Conservation (phyloP, 1,140 invertebrate genomes). For the Artemia franciscana region DNA sequence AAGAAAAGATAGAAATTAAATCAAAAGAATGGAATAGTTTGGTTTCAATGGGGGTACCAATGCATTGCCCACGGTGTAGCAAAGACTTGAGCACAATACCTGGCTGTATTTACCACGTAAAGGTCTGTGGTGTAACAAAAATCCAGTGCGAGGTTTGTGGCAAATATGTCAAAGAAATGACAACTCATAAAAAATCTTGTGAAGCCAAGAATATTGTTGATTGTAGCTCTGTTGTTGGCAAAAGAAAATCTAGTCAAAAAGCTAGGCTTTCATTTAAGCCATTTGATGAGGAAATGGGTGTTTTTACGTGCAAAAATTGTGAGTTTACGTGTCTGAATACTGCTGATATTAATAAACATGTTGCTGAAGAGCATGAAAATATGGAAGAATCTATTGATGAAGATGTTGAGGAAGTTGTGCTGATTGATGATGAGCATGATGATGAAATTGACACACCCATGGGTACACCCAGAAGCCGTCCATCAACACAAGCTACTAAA, state of each 20-base stretch:
- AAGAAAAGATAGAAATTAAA: not conserved
- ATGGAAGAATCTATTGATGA: too few relatives aligned
- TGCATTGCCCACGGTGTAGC: not conserved
- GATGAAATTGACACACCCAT: too few relatives aligned
- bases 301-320: not conserved
- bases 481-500: too few relatives aligned
- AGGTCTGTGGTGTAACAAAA: not conserved
- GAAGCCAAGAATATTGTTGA: too few relatives aligned
- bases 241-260: not conserved
- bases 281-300: not conserved
- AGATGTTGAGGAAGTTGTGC: too few relatives aligned
- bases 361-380: too few relatives aligned
- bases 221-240: too few relatives aligned
- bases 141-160: not conserved
- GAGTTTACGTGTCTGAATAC: not conserved
- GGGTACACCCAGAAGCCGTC: too few relatives aligned
- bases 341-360: not conserved
- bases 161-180: not conserved
- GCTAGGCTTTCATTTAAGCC: not conserved
- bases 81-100: not conserved
- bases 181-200: too few relatives aligned
- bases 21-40: not conserved
- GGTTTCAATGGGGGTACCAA: not conserved
- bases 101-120: not conserved
- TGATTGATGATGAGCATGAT: too few relatives aligned